These are phyloP conservation scores for Diarsia dahlii DNA, from an alignment of 2,888 invertebrate species.

Conservation along the genomic window DNA sequence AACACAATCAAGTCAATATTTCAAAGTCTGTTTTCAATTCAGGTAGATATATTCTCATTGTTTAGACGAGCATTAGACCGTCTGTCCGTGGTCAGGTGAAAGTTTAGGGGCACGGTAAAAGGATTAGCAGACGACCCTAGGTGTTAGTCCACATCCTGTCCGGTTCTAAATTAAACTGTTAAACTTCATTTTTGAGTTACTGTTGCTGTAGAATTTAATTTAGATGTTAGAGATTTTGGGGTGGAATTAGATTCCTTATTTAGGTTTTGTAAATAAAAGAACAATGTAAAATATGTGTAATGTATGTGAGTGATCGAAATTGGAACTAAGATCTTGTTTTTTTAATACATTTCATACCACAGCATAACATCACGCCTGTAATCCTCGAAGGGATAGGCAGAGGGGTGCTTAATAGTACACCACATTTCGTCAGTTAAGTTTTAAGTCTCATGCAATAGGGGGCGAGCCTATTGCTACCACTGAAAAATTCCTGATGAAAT, in stretches of 20 bases:
- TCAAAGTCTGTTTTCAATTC: background rate
- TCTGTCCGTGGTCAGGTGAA: constrained; percentile 82
- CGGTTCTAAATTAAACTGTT: constrained; percentile 65
- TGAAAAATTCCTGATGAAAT: no score
- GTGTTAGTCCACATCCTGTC: constrained; percentile 73
- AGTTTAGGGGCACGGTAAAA: constrained; percentile 77
- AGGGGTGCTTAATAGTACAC: no score
- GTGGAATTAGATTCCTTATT: background rate
- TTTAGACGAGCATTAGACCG: constrained; percentile 78
- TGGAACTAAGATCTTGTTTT: no score
- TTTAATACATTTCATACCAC: no score
- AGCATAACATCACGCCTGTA: no score
- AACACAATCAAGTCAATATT: constrained; percentile 11
- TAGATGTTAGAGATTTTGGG: constrained; percentile 23
- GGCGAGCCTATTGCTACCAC: no score
- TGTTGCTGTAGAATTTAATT: constrained; percentile 48
- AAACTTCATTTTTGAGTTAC: constrained; percentile 68
- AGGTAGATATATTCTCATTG: constrained; percentile 67
- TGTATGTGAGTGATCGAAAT: no score
- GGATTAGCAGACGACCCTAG: constrained; percentile 78
- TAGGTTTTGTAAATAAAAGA: background rate
- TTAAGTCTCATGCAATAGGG: no score
- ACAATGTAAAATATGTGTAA: no score
- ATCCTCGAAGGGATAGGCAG: no score
- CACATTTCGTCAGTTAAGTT: no score